A percentile compares a stretch with the other conserved stretches of the same genome.
Conservation (phyloP, 37 sponge, comb jelly and placozoan species). For the Spongilla lacustris region DNA sequence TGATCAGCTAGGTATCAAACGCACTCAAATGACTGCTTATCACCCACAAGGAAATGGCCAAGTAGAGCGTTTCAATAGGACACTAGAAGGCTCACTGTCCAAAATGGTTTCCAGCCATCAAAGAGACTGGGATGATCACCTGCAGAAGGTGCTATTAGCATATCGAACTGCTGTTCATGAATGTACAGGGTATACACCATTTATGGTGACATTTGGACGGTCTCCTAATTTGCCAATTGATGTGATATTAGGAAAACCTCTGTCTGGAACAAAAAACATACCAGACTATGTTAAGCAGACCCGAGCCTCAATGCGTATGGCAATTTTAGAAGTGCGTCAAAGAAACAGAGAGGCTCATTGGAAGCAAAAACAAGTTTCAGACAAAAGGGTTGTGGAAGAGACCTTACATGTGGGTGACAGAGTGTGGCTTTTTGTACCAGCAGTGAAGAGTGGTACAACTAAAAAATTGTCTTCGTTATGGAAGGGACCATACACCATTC, state of each 20-base stretch:
- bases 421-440: conserved; percentile 31
- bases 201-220: conserved; percentile 20
- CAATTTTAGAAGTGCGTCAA: background rate
- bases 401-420: conserved; percentile 6
- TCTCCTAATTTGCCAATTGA: conserved; percentile 29
- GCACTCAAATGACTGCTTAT: conserved; percentile 31
- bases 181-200: conserved; percentile 18
- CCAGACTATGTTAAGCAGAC: conserved; percentile 22
- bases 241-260: conserved; percentile 5
- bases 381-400: background rate
- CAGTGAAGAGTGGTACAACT: conserved; percentile 27
- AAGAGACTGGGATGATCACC: conserved; percentile 43
- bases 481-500: conserved; percentile 42
- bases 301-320: background rate
- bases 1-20: conserved; percentile 5
- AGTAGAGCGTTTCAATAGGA: conserved; percentile 39
- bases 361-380: conserved; percentile 2
- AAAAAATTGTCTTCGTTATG: conserved; percentile 15
- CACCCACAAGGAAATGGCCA: conserved; percentile 53
- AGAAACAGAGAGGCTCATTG: background rate
- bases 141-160: background rate
- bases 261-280: background rate
- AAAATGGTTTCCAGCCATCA: conserved; percentile 34
- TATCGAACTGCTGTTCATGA: conserved; percentile 48
- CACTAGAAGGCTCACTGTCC: conserved; percentile 25